Evolutionary conservation across 1,140 invertebrate species (phyloP).

Genomic region (Cherax quadricarinatus): DNA sequence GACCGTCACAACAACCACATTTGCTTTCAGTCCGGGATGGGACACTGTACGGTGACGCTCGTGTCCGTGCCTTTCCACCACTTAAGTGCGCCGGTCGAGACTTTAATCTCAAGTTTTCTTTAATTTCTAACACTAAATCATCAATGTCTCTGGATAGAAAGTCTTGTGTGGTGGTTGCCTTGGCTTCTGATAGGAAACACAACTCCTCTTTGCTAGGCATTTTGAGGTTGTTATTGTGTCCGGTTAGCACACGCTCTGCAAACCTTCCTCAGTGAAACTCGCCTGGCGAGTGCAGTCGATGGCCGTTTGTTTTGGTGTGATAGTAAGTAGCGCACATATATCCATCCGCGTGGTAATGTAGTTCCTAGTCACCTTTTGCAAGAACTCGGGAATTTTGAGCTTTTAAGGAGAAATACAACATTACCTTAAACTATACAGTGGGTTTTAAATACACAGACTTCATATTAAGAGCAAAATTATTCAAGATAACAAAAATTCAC

Average conservation of each 20-base stretch:
- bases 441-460: background rate
- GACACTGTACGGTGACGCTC: slow-evolving; percentile 82
- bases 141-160: slow-evolving; percentile 81
- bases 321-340: slow-evolving; percentile 31
- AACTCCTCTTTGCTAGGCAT: slow-evolving; percentile 76
- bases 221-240: slow-evolving; percentile 46
- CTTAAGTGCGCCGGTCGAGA: slow-evolving; percentile 77
- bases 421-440: background rate
- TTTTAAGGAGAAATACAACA: background rate
- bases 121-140: slow-evolving; percentile 83
- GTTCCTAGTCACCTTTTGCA: slow-evolving; percentile 28
- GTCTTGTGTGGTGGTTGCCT: slow-evolving; percentile 75
- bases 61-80: slow-evolving; percentile 77
- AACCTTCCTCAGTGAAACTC: slow-evolving; percentile 60
- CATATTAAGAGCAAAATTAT: too few relatives aligned
- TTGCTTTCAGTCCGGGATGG: slow-evolving; percentile 77
- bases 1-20: slow-evolving; percentile 71
- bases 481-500: slow-evolving; percentile 40
- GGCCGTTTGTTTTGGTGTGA: slow-evolving; percentile 69
- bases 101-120: slow-evolving; percentile 81
- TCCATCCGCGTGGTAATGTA: slow-evolving; percentile 51
- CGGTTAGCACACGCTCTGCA: background rate
- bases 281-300: slow-evolving; percentile 59
- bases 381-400: background rate
- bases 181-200: slow-evolving; percentile 74